Conservation (phyloP, 2,797 vertebrate species). For the Antennarius maculatus region DNA sequence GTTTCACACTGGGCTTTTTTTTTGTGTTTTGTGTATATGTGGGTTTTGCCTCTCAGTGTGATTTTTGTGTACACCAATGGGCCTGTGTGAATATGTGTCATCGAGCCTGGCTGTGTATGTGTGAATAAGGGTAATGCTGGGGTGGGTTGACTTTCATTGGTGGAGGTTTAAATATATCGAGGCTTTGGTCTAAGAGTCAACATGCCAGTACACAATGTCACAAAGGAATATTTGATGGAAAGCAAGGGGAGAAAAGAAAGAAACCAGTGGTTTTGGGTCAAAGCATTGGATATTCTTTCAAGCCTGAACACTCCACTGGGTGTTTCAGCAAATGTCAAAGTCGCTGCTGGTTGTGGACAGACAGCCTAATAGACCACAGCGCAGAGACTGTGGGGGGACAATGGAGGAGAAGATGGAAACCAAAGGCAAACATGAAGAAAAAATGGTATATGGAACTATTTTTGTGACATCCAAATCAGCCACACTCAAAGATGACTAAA, state of each 20-base stretch:
- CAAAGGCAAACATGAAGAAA: conserved; percentile 46
- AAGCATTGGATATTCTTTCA: conserved; percentile 76
- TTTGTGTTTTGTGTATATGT: conserved; percentile 42
- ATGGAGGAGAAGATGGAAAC: conserved; percentile 38
- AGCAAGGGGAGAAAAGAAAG: conserved; percentile 56
- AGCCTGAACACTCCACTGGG: conserved; percentile 76
- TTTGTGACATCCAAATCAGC: conserved; percentile 30
- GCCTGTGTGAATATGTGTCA: conserved; percentile 6
- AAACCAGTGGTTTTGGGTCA: conserved; percentile 77
- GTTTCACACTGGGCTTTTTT: conserved; percentile 42
- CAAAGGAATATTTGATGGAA: conserved; percentile 74
- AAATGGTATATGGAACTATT: conserved; percentile 35
- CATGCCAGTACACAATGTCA: conserved; percentile 67
- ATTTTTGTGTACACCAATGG: conserved; percentile 7
- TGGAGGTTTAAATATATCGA: conserved; percentile 64
- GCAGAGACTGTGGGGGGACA: conserved; percentile 57
- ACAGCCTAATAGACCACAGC: conserved; percentile 76
- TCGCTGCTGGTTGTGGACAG: conserved; percentile 74
- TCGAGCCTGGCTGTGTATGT: conserved; percentile 11
- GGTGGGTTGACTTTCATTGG: conserved; percentile 39
- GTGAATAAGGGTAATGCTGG: conserved; percentile 23
- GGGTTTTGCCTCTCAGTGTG: conserved; percentile 39
- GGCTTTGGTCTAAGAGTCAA: conserved; percentile 64
- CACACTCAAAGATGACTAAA: conserved; percentile 41
- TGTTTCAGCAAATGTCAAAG: conserved; percentile 80